Base-by-base conservation (phyloP, 1,140 invertebrate genomes). In the Diabrotica undecimpunctata region DNA sequence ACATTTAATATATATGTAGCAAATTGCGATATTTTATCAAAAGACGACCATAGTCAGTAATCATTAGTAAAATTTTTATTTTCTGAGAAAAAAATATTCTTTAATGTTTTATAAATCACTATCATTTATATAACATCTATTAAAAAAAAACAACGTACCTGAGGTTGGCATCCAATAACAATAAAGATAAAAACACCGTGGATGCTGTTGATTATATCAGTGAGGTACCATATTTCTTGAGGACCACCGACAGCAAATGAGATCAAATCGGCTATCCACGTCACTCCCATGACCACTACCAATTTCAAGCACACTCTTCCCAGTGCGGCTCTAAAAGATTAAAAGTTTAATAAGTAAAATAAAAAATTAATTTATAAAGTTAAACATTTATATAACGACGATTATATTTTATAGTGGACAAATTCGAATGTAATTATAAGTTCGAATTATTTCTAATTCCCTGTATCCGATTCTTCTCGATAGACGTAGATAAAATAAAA, bases 161-260 rank as follows among this genome's bases (percentile, higher is more conserved):
- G 89, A n/a, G 90, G 90, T 81, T 94, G 92, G 78, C 90, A 93
- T 36, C 91, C 90, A 56, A 94, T 91, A 51, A 94, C 92, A 67
- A 91, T 85, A 78, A 95, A 95, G 61, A 95, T 94, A 74, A 94
- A 87, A n/a, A 94, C 86, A 51, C 92, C 92, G 78, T 95, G 92
- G 37, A 93, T 82, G 56, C 89, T 87, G 79, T 94, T 95, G 74
- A 94, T 84, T 66, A 94, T 74, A 78, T 93, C 91, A 7, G 90
- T 90, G 54, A 90, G 78, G 76, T 91, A 90, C 91, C 91, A 93
- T 62, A 89, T 78, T 74, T 88, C 89, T 66, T 87, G 81, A 0
- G 90, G 90, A 0, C 90, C 91, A 58, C 90, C 90, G 38, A 88
- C 86, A 61, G 83, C 75, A 84, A 85, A 87, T 5, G 90, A 92